Conservation (phyloP, 2,888 invertebrate genomes). For the Meiosimyza decipiens region DNA sequence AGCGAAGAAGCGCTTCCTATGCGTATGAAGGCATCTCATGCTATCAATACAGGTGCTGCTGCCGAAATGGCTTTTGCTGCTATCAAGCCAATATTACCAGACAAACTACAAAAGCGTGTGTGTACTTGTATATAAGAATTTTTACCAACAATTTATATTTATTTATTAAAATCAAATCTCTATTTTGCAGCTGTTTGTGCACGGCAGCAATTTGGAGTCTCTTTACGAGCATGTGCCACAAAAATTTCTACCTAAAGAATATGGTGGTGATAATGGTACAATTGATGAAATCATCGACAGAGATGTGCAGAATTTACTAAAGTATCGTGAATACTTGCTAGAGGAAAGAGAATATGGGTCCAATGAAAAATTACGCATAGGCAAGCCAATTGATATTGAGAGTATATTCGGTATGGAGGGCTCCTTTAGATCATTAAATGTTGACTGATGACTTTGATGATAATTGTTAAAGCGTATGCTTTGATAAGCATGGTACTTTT, state of each 20-base stretch:
- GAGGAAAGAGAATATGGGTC: constrained; percentile 55
- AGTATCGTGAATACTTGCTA: constrained; percentile 49
- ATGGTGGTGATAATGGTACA: constrained; percentile 73
- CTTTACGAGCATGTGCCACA: constrained; percentile 72
- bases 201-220: constrained; percentile 70
- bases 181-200: constrained; percentile 68
- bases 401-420: constrained; percentile 57
- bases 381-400: constrained; percentile 49
- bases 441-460: constrained; percentile 45
- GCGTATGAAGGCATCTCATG: constrained; percentile 71
- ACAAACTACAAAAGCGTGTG: constrained; percentile 72
- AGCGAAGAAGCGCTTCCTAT: constrained; percentile 73
- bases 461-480: too few species aligned
- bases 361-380: constrained; percentile 52
- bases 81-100: constrained; percentile 71
- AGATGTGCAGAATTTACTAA: constrained; percentile 46
- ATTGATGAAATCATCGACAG: constrained; percentile 54
- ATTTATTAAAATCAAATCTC: neutral
- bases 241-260: constrained; percentile 72
- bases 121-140: too few species aligned
- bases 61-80: constrained; percentile 72
- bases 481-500: too few species aligned
- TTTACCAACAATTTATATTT: neutral
- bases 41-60: constrained; percentile 71
- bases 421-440: constrained; percentile 54